Conservation (phyloP, 2,113 vertebrate species). For the Naja naja region DNA sequence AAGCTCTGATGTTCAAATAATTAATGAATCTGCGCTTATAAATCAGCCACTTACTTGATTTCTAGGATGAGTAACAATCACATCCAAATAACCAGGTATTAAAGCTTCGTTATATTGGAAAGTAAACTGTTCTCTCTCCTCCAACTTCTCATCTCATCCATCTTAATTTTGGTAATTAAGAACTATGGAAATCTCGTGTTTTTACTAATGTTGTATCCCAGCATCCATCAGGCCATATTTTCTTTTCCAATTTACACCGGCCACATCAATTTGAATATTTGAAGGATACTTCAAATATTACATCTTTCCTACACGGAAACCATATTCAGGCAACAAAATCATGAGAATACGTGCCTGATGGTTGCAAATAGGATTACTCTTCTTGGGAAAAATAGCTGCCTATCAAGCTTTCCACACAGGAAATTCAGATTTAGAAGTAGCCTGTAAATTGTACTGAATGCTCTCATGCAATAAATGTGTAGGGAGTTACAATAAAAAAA, state of each 20-base stretch:
- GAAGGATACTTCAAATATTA: not conserved
- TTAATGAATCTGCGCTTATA: not conserved
- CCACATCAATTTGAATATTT: not conserved
- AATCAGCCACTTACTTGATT: not conserved
- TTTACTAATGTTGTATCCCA: not conserved
- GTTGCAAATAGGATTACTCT: not conserved
- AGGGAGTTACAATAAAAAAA: conserved; percentile 23
- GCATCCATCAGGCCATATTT: not conserved
- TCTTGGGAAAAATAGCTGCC: not conserved
- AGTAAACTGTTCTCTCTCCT: not conserved
- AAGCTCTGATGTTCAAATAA: not conserved
- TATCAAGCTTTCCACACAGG: not conserved
- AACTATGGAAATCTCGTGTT: not conserved
- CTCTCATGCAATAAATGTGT: not conserved
- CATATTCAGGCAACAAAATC: not conserved
- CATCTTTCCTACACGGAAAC: not conserved
- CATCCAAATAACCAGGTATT: not conserved
- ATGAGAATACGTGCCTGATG: not conserved
- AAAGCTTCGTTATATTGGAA: not conserved
- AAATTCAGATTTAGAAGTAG: not conserved
- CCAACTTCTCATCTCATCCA: not conserved
- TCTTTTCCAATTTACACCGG: not conserved
- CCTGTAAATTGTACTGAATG: not conserved
- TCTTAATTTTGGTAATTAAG: not conserved
- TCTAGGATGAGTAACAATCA: not conserved